These are phyloP conservation scores for Littorina saxatilis DNA, from an alignment of 1,140 invertebrate genomes.

Conservation along the genomic window DNA sequence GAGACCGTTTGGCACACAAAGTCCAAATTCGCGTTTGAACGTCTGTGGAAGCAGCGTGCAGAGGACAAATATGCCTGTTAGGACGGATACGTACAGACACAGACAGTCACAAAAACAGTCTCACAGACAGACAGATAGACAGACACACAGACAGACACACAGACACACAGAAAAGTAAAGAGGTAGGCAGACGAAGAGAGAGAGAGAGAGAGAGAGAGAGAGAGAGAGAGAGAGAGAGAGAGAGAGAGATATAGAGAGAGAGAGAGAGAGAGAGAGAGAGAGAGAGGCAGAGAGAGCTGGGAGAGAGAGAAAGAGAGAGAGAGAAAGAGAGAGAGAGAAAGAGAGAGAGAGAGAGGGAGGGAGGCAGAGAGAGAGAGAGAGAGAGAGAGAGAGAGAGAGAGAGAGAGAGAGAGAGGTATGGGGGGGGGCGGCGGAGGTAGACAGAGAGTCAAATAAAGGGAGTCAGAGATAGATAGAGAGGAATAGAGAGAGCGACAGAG, in stretches of 20 bases:
- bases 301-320: too few species aligned
- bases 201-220: background rate
- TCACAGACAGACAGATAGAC: background rate
- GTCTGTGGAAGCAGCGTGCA: too few species aligned
- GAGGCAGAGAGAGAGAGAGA: background rate
- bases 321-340: too few species aligned
- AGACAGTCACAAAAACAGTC: background rate
- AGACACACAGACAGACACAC: background rate
- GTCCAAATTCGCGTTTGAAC: too few species aligned
- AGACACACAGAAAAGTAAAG: too few species aligned
- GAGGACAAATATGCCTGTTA: too few species aligned
- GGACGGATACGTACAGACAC: background rate
- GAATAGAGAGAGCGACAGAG: background rate
- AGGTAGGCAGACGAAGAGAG: background rate
- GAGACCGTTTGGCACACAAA: too few species aligned
- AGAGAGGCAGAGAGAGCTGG: background rate
- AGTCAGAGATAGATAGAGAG: background rate
- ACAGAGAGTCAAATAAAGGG: background rate
- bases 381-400: slow-evolving; percentile 3
- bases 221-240: background rate
- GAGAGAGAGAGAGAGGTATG: too few species aligned
- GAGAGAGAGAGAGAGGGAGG: background rate
- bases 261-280: too few species aligned
- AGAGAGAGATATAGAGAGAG: too few species aligned
- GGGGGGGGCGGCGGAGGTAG: background rate